phyloP scores from a whole-genome alignment of 2,113 vertebrate genomes.

The Silurus meridionalis region DNA sequence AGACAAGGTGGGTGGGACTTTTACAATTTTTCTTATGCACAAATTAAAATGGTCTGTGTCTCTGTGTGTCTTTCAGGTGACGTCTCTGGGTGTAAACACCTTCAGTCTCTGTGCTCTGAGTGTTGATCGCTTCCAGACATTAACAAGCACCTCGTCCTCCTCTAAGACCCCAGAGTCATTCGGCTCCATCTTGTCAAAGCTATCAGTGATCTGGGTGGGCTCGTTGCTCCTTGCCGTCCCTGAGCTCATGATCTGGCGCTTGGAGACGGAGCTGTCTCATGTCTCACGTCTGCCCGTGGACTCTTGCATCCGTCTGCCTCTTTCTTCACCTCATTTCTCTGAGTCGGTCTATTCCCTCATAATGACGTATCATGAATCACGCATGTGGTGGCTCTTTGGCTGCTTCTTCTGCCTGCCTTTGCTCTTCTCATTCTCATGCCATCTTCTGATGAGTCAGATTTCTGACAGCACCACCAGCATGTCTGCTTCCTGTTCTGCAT shows the following conservation, averaged over 20 bases:
- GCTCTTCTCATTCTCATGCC: conserved; percentile 89
- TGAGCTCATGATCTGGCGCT: conserved; percentile 88
- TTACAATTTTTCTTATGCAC: background rate
- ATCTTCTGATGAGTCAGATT: conserved; percentile 85
- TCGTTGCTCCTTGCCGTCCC: conserved; percentile 87
- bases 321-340: conserved; percentile 68
- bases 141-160: conserved; percentile 78
- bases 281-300: conserved; percentile 64
- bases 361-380: conserved; percentile 90
- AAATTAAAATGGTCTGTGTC: background rate
- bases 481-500: background rate
- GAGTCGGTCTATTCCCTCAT: conserved; percentile 84
- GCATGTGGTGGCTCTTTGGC: conserved; percentile 94
- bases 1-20: background rate
- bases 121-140: conserved; percentile 89
- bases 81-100: conserved; percentile 88
- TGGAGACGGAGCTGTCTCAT: conserved; percentile 68
- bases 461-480: conserved; percentile 48
- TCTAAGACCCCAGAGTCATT: conserved; percentile 76
- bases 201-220: conserved; percentile 92
- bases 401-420: conserved; percentile 95
- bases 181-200: conserved; percentile 89
- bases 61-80: conserved; percentile 73
- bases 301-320: conserved; percentile 80
- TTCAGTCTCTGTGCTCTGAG: conserved; percentile 95